These are phyloP conservation scores for Microplitis manilae DNA, from an alignment of 2,888 invertebrate genomes.

Conservation along the genomic window DNA sequence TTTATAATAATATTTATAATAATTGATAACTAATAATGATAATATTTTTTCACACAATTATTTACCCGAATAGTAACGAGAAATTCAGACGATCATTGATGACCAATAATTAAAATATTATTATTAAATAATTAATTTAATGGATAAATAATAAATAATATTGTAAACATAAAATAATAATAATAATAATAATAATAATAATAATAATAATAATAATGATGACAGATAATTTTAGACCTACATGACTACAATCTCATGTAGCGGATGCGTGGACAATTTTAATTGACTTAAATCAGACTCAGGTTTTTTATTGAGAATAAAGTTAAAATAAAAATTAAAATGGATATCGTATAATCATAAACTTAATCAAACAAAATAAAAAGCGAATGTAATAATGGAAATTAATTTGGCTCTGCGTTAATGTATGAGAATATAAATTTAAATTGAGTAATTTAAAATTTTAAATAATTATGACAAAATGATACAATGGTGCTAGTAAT, in stretches of 20 bases:
- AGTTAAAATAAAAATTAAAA: slow-evolving; percentile 11
- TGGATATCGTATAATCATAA: slow-evolving; percentile 24
- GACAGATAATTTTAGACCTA: slow-evolving; percentile 14
- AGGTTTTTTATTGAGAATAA: slow-evolving; percentile 28
- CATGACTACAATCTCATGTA: slow-evolving; percentile 38
- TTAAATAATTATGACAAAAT: slow-evolving; percentile 31
- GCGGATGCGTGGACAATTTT: slow-evolving; percentile 20
- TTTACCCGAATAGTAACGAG: neutral
- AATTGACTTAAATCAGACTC: slow-evolving; percentile 26
- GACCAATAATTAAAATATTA: slow-evolving; percentile 25
- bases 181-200: slow-evolving; percentile 14
- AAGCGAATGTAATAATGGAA: neutral
- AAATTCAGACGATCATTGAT: slow-evolving; percentile 30
- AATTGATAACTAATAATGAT: slow-evolving; percentile 24
- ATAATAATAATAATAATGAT: slow-evolving; percentile 6
- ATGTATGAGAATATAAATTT: slow-evolving; percentile 15
- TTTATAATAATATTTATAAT: neutral
- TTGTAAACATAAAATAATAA: neutral
- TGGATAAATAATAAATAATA: neutral
- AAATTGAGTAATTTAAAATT: slow-evolving; percentile 6
- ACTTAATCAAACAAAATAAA: slow-evolving; percentile 32
- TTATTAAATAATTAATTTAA: neutral
- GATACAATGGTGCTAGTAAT: slow-evolving; percentile 37
- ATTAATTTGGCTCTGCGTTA: slow-evolving; percentile 9
- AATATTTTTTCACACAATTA: slow-evolving; percentile 40